A percentile compares a stretch with the other conserved stretches of the same genome.
Conservation (phyloP, 2,113 vertebrate genomes). For the Ia io region DNA sequence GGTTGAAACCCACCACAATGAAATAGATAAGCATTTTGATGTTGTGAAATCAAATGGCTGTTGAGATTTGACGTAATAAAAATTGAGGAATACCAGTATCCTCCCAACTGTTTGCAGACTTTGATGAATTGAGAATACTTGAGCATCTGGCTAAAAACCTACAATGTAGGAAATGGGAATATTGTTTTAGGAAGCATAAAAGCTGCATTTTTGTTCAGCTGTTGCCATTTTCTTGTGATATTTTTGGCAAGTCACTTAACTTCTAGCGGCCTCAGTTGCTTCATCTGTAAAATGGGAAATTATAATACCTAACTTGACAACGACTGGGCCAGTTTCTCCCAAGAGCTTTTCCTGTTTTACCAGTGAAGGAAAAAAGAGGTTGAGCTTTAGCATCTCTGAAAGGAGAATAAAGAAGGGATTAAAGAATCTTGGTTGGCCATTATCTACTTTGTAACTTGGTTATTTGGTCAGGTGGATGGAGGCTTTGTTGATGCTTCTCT, state of each 20-base stretch:
- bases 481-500: background rate
- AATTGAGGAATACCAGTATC: background rate
- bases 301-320: background rate
- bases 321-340: background rate
- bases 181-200: background rate
- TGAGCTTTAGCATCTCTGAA: background rate
- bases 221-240: background rate
- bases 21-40: background rate
- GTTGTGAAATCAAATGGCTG: constrained; percentile 7
- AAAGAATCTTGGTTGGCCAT: background rate
- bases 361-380: background rate
- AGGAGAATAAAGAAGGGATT: background rate
- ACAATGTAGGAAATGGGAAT: no score
- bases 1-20: background rate
- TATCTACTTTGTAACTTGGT: background rate
- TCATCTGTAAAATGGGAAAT: background rate
- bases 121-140: background rate
- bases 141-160: background rate
- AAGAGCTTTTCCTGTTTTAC: background rate
- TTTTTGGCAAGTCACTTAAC: background rate
- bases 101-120: background rate
- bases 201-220: background rate
- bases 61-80: constrained; percentile 8
- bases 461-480: background rate
- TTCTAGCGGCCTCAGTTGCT: background rate